Percentiles rank a stretch among this genome's conserved stretches.
phyloP scores from a whole-genome alignment of 1,140 invertebrate genomes.

The Tribolium castaneum region DNA sequence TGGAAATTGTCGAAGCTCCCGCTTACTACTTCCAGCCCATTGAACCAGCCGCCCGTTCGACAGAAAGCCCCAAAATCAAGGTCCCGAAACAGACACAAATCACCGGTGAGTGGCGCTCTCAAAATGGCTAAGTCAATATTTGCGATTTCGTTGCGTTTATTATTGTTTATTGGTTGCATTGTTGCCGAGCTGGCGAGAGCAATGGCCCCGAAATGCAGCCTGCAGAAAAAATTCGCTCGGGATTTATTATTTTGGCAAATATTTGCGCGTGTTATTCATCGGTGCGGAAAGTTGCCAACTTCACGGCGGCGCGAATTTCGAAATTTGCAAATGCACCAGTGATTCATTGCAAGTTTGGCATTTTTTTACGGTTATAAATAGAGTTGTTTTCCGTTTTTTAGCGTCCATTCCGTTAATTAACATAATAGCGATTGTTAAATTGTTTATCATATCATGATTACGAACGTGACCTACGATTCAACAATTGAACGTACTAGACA shows the following conservation, averaged over 20 bases:
- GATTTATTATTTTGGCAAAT: neutral
- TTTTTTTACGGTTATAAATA: neutral
- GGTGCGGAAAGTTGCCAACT: neutral
- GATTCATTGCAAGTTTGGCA: neutral
- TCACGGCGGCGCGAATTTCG: neutral
- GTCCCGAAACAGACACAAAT: constrained; percentile 39
- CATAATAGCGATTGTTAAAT: neutral
- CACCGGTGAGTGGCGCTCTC: constrained; percentile 42
- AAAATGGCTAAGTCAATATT: constrained; percentile 18
- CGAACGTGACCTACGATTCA: neutral
- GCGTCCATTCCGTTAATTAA: neutral
- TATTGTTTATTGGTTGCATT: neutral
- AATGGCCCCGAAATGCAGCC: neutral
- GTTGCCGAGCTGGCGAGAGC: neutral
- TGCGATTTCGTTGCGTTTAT: neutral
- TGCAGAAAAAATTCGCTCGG: neutral
- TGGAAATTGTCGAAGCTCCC: constrained; percentile 46
- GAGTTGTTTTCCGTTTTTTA: neutral
- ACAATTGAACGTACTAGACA: neutral
- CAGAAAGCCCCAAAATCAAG: constrained; percentile 15
- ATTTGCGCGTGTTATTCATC: neutral
- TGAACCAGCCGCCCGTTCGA: constrained; percentile 28
- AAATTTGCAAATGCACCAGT: neutral
- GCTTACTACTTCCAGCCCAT: constrained; percentile 46
- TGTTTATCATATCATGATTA: neutral